Conservation (phyloP, 30 jellyfish, hydroid and myxozoan species). For the Aurelia aurita region DNA sequence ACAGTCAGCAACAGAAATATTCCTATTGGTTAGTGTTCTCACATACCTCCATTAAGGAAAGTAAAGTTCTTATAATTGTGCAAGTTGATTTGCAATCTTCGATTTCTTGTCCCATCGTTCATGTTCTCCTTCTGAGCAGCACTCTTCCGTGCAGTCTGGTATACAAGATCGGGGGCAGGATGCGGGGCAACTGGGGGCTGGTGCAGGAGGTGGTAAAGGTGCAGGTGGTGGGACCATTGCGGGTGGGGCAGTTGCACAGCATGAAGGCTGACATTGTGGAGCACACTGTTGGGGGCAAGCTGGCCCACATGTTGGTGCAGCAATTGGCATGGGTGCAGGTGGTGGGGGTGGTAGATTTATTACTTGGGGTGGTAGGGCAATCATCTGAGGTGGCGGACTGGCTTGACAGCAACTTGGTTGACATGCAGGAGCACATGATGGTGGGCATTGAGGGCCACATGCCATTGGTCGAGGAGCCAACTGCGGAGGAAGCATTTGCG, state of each 20-base stretch:
- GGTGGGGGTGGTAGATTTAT: constrained; percentile 47
- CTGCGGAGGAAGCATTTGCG: constrained; percentile 36
- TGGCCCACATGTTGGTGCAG: constrained; percentile 41
- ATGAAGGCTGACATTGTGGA: constrained; percentile 52
- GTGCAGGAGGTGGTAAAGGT: constrained; percentile 56
- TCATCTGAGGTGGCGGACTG: constrained; percentile 34
- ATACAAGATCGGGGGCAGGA: constrained; percentile 64
- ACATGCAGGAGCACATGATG: constrained; percentile 64
- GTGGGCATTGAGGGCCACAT: constrained; percentile 70
- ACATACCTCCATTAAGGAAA: no score
- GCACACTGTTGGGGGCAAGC: constrained; percentile 64
- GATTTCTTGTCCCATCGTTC: constrained; percentile 83
- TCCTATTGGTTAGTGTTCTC: no score
- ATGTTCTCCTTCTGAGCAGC: constrained; percentile 61
- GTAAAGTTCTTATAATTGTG: not conserved
- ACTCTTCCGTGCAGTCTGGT: constrained; percentile 80
- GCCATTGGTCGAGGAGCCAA: constrained; percentile 55
- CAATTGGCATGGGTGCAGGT: not conserved
- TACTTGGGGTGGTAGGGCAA: constrained; percentile 56
- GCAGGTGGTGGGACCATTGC: constrained; percentile 32
- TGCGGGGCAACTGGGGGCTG: constrained; percentile 39
- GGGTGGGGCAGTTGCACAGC: constrained; percentile 53
- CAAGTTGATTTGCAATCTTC: constrained; percentile 74
- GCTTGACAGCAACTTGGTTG: constrained; percentile 70
- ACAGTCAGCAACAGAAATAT: no score